Base-by-base conservation (phyloP, 2,888 invertebrate species). In the Pristionchus maxplancki region DNA sequence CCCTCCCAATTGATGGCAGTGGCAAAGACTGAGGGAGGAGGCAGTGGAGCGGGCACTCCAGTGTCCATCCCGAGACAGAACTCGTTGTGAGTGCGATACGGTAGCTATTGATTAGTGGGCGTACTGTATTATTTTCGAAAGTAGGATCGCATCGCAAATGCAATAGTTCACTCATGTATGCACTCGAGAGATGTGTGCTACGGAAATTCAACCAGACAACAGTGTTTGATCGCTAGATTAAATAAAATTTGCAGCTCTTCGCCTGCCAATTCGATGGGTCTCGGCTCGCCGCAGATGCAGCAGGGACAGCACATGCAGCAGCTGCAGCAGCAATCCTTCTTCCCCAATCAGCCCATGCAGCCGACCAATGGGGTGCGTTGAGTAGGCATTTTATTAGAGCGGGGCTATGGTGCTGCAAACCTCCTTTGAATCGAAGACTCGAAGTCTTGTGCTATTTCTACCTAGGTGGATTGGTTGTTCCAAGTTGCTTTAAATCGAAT, bases 261-360 rank as follows among this genome's bases (percentile, higher is more conserved):
- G 34, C 58, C 58, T n/a, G 9, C 53, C 20, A 53, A 20, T 5
- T 58, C 58, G 9, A 24, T 8, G 24, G 24, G 24, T n/a, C 24
- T 58, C 58, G 58, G 58, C 24, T 58, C 58, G 9, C 58, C 58
- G 3, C 58, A 58, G 58, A 58, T 58, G 58, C 3, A 8, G 58
- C 58, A 53, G 20, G 83, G 81, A 24, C 89, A 85, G 28, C 89
- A 83, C n/a, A 15, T 83, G 15, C 28, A 53, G 62, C 89, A 71
- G 44, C 89, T 85, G 31, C 64, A 64, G 34, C 17, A 28, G 34
- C 67, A 31, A 4, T 15, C 67, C 4, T 67, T 67, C 67, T 67
- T 67, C 67, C 17, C 67, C 67, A 67, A 34, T 34, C 67, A 6
- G 34, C 67, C 15, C 17, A 0, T n/a, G n/a, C 58, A 58, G 8